Base-by-base conservation (phyloP, 1,140 invertebrate species). In the Drosophila micromelanica region DNA sequence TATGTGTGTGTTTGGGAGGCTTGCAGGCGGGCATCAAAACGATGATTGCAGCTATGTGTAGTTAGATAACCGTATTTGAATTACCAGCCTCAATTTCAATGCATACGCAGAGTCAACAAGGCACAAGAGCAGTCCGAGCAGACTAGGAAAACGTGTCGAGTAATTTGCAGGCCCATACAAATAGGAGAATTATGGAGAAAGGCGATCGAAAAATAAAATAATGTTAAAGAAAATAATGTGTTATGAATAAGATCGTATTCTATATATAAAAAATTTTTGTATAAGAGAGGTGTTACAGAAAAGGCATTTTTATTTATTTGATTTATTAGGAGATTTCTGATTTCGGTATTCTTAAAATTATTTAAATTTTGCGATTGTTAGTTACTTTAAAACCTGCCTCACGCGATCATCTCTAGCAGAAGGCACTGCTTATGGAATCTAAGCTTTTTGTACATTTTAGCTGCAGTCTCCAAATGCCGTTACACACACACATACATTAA, bases 401-500 rank as follows among this genome's bases (percentile, higher is more conserved):
- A 81, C 75, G 82, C 12, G 42, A 15, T 40, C 82, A 86, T 73
- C 82, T 27, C 64, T 74, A 59, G 51, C 59, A 48, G 27, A 13
- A 45, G 65, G 80, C 59, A 35, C 61, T 76, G 65, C 76, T 77
- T 79, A 82, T 84, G 71, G 84, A 84, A 80, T 80, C 76, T 85
- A 63, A 77, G 63, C 45, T 54, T 81, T 85, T 81, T 78, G 70
- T 75, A 68, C 78, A 69, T 68, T 75, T 85, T 78, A 62, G 74
- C 70, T 72, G 81, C 74, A 72, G 78, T 81, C 67, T 68, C 74
- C 73, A 81, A 86, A 86, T 87, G 67, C 74, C 82, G 82, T 62
- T 86, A 56, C 64, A 42, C 73, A 74, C 67, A 55, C 49, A 67
- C 73, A 67, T 43, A 46, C 37, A 60, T 30, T 17, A 17, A 17